Evolutionary conservation across 2,888 invertebrate genomes (phyloP), one percentile per base, ranked within the genome.

Genomic region (Leptopilina syphax): DNA sequence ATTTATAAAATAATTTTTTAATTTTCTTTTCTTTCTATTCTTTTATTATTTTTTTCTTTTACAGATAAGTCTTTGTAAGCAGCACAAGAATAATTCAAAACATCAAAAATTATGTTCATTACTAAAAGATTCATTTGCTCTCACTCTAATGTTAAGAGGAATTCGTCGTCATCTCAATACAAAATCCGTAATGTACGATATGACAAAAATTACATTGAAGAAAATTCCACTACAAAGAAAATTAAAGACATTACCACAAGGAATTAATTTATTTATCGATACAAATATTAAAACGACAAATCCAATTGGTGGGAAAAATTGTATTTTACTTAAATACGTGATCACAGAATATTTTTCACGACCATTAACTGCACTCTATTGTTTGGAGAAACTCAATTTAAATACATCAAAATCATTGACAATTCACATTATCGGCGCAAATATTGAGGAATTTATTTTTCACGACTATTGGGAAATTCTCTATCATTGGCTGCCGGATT

Each of bases 371-470:
- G 81, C 90, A 41, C 84, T 90, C 12, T 85, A 89, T 76, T 86
- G 86, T 12, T 65, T 89, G 57, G 84, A 87, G 76, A 86, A 84
- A 81, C 79, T 89, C 41, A 77, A 85, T 13, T 80, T 81, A 57
- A 68, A 66, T 9, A 12, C 77, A 12, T 57, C 41, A 8, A 54
- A 79, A 9, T 77, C 13, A 34, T 77, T 89, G 4, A 84, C 84
- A 10, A 79, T 92, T 63, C 92, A 92, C 80, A 81, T 92, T 12
- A 87, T 92, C 80, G 92, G 90, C 9, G 90, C 91, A 0, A 89
- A 89, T 81, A 79, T 84, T 34, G 84, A 88, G 24, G 92, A 92
- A 83, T 81, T 86, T 1, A 80, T 85, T 10, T 85, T 86, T 77
- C 79, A 88, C 18, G 83, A 84, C 65, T 81, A 87, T 76, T 92